Evolutionary conservation across 2,113 vertebrate species (phyloP), one percentile per base, ranked within the genome.

Genomic region (Centropristis striata): DNA sequence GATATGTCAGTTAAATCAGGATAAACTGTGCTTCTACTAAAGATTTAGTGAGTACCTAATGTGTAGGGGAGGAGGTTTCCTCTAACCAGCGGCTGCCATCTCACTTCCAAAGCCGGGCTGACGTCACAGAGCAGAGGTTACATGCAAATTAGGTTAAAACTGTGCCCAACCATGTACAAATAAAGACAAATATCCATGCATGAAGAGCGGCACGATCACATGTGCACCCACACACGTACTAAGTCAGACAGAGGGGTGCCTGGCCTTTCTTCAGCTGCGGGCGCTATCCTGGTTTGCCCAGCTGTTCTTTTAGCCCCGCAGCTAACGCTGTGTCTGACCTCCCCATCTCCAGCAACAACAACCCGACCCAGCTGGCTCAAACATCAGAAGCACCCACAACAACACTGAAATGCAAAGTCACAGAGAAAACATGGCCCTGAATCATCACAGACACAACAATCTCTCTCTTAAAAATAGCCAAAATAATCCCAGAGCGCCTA

Each of bases 251-350:
- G 58, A 80, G 75, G 78, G 51, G 14, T 27, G 49, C 69, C 67
- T 70, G 57, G 85, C 81, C 75, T 79, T 75, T 77, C 59, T 64
- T 79, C 63, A 77, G 86, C 88, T 90, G 76, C 42, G 67, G 88
- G 90, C 91, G 0, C n/a, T 23, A 81, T 83, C 59, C 68, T 1
- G 4, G 67, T 79, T 71, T 4, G 0, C 67, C 85, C 93, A 92
- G 90, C 88, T 92, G 90, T 92, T 90, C 68, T 76, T 87, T 78
- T 81, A 28, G n/a, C 81, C 91, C 86, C 54, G 75, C 68, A 58
- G 89, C 82, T 42, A 81, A 74, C 60, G 71, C 44, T 55, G 71
- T 37, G 65, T 88, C 64, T 86, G 89, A 89, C 91, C 92, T 90
- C 89, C 78, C 27, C 77, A 63, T 87, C 59, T 66, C 55, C 50